Evolutionary conservation across 2,113 vertebrate species (phyloP).

Genomic region (Pavo muticus): DNA sequence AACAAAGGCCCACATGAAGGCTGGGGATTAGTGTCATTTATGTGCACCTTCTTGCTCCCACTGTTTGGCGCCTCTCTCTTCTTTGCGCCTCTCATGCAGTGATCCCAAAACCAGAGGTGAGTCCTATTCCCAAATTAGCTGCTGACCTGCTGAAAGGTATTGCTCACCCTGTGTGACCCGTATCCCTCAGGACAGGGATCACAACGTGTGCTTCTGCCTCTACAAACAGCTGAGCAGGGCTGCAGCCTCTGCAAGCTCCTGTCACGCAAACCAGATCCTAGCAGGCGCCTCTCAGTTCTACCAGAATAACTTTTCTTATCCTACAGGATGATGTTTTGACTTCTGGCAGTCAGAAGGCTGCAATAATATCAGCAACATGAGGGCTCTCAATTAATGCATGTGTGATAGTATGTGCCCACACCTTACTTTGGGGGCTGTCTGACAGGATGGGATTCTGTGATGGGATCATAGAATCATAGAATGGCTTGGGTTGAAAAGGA

Average conservation of each 20-base stretch:
- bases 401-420: rapidly evolving
- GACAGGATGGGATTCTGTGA: neutral
- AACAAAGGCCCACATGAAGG: neutral
- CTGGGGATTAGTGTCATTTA: neutral
- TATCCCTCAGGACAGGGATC: neutral
- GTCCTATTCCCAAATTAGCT: neutral
- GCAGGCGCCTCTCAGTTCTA: neutral
- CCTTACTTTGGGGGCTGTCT: neutral
- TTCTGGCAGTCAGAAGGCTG: neutral
- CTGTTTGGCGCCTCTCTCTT: neutral
- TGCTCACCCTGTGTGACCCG: neutral
- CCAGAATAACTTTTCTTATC: neutral
- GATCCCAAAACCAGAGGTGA: neutral
- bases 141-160: neutral
- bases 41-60: neutral
- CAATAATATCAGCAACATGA: neutral
- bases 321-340: neutral
- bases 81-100: neutral
- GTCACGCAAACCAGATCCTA: neutral
- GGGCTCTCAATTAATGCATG: neutral
- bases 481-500: too few species aligned
- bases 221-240: neutral
- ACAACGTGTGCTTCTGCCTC: neutral
- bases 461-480: neutral
- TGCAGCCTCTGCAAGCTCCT: neutral